Percentiles rank a stretch among this genome's conserved stretches.
phyloP scores from a whole-genome alignment of 2,113 vertebrate species.

The Cyprinodon variegatus region DNA sequence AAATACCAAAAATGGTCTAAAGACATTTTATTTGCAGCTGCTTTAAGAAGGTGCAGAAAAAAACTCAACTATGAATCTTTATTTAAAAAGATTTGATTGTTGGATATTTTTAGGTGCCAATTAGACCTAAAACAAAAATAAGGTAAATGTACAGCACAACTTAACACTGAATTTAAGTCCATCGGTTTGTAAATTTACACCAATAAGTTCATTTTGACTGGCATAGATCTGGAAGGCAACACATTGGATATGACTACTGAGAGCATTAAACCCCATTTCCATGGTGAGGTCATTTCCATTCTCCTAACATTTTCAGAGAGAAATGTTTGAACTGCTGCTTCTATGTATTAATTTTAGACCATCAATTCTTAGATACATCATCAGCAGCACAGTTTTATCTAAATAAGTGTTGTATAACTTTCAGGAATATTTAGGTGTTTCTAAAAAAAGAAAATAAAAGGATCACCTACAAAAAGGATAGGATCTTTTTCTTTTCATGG shows the following conservation, averaged over 20 bases:
- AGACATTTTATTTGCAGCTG: neutral
- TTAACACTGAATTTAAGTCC: neutral
- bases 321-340: neutral
- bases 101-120: neutral
- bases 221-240: neutral
- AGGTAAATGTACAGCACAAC: neutral
- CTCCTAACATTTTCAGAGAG: neutral
- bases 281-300: no score
- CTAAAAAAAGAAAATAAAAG: neutral
- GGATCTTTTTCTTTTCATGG: neutral
- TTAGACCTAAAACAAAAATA: neutral
- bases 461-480: neutral
- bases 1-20: no score
- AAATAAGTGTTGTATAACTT: neutral
- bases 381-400: neutral
- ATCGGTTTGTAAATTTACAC: neutral
- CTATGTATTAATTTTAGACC: neutral
- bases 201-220: neutral
- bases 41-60: neutral
- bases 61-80: neutral
- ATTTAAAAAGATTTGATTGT: neutral
- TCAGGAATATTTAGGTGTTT: neutral
- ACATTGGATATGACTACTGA: neutral
- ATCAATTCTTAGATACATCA: neutral
- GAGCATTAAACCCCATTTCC: neutral